phyloP scores from a whole-genome alignment of 2,113 vertebrate genomes.

The Protobothrops mucrosquamatus region DNA sequence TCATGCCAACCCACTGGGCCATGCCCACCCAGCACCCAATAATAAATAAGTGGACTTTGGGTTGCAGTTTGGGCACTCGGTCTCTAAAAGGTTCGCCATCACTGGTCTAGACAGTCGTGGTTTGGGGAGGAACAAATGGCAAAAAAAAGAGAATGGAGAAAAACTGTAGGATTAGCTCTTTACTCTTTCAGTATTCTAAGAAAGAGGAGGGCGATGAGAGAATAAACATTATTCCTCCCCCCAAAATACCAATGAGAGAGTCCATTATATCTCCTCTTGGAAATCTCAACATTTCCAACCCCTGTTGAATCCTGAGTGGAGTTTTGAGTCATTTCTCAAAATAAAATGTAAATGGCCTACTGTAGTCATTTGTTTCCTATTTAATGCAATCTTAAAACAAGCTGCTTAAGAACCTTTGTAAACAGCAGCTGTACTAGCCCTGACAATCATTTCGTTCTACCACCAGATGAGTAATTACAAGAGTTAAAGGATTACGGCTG shows the following conservation, averaged over 20 bases:
- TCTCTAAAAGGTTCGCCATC: too few species aligned
- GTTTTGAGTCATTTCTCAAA: constrained; percentile 5
- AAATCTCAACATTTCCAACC: neutral
- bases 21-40: too few species aligned
- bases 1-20: too few species aligned
- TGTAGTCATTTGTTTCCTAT: constrained; percentile 20
- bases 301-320: neutral
- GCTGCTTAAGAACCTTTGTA: constrained; percentile 8
- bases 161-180: neutral
- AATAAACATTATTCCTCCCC: neutral
- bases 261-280: neutral
- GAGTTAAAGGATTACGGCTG: constrained; percentile 23
- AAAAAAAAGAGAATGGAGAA: neutral
- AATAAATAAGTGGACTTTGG: too few species aligned
- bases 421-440: constrained; percentile 5
- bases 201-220: neutral
- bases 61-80: too few species aligned
- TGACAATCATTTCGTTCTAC: constrained; percentile 4
- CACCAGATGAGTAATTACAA: constrained; percentile 22
- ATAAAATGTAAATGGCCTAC: neutral
- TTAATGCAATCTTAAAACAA: constrained; percentile 9
- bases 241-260: neutral
- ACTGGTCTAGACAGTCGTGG: too few species aligned
- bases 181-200: neutral
- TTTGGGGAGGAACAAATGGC: neutral